Evolutionary conservation across 1,140 invertebrate genomes (phyloP).

Genomic region (Pseudachorutes palmiensis): DNA sequence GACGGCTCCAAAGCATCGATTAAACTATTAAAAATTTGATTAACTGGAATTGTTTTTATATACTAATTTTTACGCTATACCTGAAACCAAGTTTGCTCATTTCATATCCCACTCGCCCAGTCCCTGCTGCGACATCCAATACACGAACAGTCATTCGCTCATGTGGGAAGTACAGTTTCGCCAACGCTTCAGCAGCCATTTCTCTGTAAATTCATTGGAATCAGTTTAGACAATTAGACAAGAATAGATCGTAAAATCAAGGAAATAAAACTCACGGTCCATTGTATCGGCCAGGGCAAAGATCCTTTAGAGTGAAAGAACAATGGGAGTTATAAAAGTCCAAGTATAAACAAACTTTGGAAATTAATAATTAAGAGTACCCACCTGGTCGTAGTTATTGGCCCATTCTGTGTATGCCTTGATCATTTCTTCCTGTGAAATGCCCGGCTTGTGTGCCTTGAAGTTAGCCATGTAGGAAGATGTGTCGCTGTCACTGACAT

Average conservation of each 20-base stretch:
- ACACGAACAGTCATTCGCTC: conserved; percentile 30
- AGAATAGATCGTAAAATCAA: not conserved
- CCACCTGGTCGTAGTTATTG: conserved; percentile 36
- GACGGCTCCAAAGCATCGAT: conserved; percentile 40
- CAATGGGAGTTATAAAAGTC: not conserved
- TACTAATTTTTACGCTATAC: conserved; percentile 14
- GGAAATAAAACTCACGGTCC: conserved; percentile 22
- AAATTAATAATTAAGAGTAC: conserved; percentile 2
- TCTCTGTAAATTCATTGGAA: conserved; percentile 12
- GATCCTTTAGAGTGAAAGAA: conserved; percentile 28
- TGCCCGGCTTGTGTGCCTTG: conserved; percentile 36
- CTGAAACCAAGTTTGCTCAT: conserved; percentile 32
- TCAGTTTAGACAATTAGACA: conserved; percentile 9
- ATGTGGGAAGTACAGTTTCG: conserved; percentile 20
- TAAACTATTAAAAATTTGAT: conserved; percentile 15
- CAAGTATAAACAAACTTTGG: not conserved
- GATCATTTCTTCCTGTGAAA: conserved; percentile 37
- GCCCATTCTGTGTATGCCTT: conserved; percentile 36
- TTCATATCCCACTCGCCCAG: conserved; percentile 41
- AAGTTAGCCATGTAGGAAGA: conserved; percentile 33
- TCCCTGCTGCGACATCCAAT: conserved; percentile 43
- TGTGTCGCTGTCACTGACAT: conserved; percentile 21
- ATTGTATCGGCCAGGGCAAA: conserved; percentile 37
- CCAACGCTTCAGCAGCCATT: conserved; percentile 37
- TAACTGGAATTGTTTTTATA: not conserved